Percentiles rank a stretch among this genome's conserved stretches.
phyloP scores from a whole-genome alignment of 2,797 vertebrate genomes.

The Hydrophis major region DNA sequence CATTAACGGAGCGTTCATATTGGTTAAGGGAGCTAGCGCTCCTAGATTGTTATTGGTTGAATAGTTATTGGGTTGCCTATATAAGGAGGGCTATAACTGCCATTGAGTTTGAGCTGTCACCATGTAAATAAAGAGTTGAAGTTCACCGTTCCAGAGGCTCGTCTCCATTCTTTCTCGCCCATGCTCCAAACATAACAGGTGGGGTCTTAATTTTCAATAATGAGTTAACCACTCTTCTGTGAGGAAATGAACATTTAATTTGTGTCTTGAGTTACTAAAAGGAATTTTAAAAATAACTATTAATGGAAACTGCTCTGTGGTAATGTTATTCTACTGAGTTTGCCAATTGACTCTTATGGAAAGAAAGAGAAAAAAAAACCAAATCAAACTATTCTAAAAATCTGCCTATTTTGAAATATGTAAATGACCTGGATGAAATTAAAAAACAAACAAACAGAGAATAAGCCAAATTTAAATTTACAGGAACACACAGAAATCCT shows the following conservation, averaged over 20 bases:
- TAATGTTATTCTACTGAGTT: background rate
- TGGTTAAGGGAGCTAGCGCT: too few relatives aligned
- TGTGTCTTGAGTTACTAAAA: background rate
- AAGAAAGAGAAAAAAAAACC: background rate
- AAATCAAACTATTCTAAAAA: background rate
- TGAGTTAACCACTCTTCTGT: background rate
- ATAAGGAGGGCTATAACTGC: too few relatives aligned
- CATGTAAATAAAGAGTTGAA: too few relatives aligned
- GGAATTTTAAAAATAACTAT: background rate
- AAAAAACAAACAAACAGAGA: background rate
- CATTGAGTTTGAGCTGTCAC: too few relatives aligned
- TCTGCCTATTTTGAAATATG: background rate
- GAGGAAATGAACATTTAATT: conserved; percentile 28
- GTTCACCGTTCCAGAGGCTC: too few relatives aligned
- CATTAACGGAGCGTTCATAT: too few relatives aligned
- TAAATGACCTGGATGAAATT: background rate
- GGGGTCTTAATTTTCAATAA: conserved; percentile 10
- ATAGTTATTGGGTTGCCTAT: too few relatives aligned
- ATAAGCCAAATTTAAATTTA: background rate
- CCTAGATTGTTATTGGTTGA: too few relatives aligned
- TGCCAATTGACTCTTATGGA: background rate
- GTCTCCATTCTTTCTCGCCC: too few relatives aligned
- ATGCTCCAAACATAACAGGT: too few relatives aligned
- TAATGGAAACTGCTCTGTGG: background rate
- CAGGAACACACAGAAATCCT: background rate